Base-by-base conservation (phyloP, 2,113 vertebrate species). In the Martes martes region DNA sequence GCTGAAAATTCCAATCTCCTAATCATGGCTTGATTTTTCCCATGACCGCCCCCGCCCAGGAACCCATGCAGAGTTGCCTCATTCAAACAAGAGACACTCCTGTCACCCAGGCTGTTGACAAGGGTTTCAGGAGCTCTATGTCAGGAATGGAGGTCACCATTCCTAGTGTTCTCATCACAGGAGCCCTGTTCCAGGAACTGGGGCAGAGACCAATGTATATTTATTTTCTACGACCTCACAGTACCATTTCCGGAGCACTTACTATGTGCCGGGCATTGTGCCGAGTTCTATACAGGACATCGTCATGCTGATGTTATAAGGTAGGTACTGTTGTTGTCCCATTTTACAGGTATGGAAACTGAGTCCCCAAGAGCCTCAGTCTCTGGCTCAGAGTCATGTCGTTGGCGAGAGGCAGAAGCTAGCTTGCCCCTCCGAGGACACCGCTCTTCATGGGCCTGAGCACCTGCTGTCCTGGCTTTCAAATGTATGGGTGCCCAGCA, bases 361-460 rank as follows among this genome's bases (percentile, higher is more conserved):
- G 88, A 88, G 33, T 36, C 57, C 74, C 79, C 61, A 59, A 47
- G 39, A 24, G 6, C 42, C 69, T 63, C 33, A 57, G 78, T 63
- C 7, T 80, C 59, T 63, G 61, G 63, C 1, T 19, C 74, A 61
- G 26, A 42, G 61, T 88, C 71, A 23, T 13, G 10, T 3, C 2
- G 42, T 7, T 47, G 76, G 45, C 61, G 45, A 86, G 52, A 26
- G 87, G 28, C 28, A 69, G 67, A 67, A 33, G 36, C 10, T 21
- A 47, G 86, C 31, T 19, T 11, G 13, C 5, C 16, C 9, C 3
- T 50, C 15, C 42, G n/a, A 7, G 82, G 82, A 63, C 31, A 2
- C 11, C 5, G 18, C 24, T 15, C 28, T 50, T 85, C 10, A 0
- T 1, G 31, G 19, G 42, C 57, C 65, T 0, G 1, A 42, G 47